Conservation (phyloP, 64 coral and sea anemone species). For the Trachythela sp. region DNA sequence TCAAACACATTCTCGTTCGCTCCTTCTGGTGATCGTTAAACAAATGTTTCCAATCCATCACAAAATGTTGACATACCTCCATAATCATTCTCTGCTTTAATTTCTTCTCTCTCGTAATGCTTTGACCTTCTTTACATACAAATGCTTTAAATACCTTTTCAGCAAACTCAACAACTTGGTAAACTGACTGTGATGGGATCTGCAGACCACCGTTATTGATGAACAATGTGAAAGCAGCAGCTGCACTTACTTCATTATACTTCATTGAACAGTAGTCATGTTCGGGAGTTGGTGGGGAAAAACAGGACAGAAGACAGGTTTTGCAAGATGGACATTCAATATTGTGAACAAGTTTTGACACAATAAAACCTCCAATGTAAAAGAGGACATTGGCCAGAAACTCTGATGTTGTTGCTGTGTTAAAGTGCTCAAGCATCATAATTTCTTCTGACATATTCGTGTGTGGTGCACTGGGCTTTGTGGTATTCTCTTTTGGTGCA, state of each 20-base stretch:
- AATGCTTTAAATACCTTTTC: not conserved
- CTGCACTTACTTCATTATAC: not conserved
- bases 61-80: not conserved
- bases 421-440: not conserved
- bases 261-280: not conserved
- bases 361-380: not conserved
- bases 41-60: not conserved
- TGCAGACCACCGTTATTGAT: not conserved
- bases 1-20: not conserved
- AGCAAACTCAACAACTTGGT: not conserved
- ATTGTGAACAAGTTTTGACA: not conserved
- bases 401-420: not conserved
- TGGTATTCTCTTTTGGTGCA: not conserved
- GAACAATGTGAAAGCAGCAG: slow-evolving; percentile 7
- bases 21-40: not conserved
- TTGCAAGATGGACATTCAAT: not conserved
- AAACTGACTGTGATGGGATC: not conserved
- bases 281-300: not conserved
- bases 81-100: not conserved
- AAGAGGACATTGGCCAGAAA: not conserved
- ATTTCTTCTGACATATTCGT: not conserved
- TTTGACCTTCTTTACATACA: not conserved
- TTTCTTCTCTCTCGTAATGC: not conserved
- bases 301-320: not conserved
- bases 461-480: not conserved